Base-by-base conservation (phyloP, 2,113 vertebrate species). In the Chauna torquata region DNA sequence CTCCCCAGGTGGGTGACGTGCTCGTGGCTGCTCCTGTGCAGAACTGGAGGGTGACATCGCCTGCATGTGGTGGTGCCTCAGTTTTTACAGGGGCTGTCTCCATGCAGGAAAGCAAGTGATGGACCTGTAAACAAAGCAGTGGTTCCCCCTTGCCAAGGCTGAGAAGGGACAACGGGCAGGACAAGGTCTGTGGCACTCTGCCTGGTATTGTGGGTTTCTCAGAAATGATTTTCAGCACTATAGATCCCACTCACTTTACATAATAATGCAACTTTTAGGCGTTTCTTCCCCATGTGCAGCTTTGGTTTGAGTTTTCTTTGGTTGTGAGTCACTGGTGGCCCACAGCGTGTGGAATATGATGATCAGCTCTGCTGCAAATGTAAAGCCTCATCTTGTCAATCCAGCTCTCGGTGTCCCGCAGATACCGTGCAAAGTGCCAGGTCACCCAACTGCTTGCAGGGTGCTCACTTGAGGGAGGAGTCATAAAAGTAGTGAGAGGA, bases 291-390 rank as follows among this genome's bases (percentile, higher is more conserved):
- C 20, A 6, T 27, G 17, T 28, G 47, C 20, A 64, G 50, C 85
- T 88, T 90, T 78, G 59, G 72, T 49, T 88, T 81, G 55, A 16
- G 30, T 78, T 92, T 62, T 50, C 55, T 82, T 84, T 64, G 45
- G 19, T 8, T 47, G 34, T 84, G 75, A 59, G 36, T 69, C 79
- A 61, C 75, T 25, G 52, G 47, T 76, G 88, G 57, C 44, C 58
- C 15, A 11, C 25, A 19, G 28, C 0, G 0, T 11, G 49, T 38
- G 47, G 78, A 82, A 20, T 3, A 38, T 0, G 3, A 40, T 1
- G 3, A 38, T 5, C 38, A 16, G 68, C 23, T 47, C 40, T 19
- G 11, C 3, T 40, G 64, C 38, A 52, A 50, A 40, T 61, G 38
- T 52, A 25, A 25, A 70, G n/a, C 55, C 69, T 77, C 3, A 5